Evolutionary conservation across 2,113 vertebrate genomes (phyloP), one percentile per base, ranked within the genome.

Genomic region (Xiphophorus couchianus): DNA sequence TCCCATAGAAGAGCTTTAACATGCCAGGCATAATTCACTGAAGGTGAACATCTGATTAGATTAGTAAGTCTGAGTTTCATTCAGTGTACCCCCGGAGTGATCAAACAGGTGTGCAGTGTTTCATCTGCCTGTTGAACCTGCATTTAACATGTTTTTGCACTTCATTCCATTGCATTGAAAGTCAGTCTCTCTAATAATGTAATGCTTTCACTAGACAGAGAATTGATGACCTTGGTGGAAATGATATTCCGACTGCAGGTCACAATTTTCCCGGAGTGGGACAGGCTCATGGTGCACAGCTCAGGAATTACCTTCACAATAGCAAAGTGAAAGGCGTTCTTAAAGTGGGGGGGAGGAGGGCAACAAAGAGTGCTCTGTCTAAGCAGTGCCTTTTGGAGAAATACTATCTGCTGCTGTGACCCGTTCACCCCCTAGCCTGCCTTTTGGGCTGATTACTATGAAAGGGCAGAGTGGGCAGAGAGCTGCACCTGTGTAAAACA

Each of bases 291-390:
- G 77, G 73, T 80, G 65, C 81, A 84, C 35, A 62, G 79, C 85
- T 85, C 88, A 88, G 88, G 84, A 91, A 88, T 88, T 90, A 86
- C 89, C 78, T 89, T 87, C 85, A 87, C 85, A 89, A 90, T 92
- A 85, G 82, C 74, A 77, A 91, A 92, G 90, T 90, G 84, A 92
- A 92, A 91, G 87, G 84, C 81, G 77, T 90, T 91, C 86, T 89
- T 82, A 84, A 79, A 85, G 86, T 82, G 78, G 87, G 83, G 77
- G 44, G 4, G 14, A 0, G 17, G 5, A 5, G 28, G 28, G 28
- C 86, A 94, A 95, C 92, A 94, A 93, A 93, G 94, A 90, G 80
- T 80, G 70, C 81, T 91, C 92, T 95, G 92, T 95, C 90, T 77
- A 80, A 86, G 78, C 79, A 86, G 71, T 81, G 86, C 91, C 84